Percentiles rank a stretch among this genome's conserved stretches.
Evolutionary conservation across 2,888 invertebrate species (phyloP).

Genomic region (Meliscaeva auricollis): DNA sequence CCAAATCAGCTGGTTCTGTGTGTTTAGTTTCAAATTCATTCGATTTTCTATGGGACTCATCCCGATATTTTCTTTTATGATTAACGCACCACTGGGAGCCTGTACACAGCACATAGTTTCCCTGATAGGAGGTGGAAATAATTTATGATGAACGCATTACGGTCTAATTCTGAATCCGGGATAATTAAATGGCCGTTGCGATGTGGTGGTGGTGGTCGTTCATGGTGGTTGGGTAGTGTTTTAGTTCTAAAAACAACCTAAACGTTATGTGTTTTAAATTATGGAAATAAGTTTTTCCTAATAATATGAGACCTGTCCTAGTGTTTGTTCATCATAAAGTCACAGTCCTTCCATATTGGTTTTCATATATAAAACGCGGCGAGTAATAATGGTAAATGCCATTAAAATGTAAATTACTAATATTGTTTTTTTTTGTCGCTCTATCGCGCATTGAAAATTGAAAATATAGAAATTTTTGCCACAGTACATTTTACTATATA

Average conservation of each 20-base stretch:
- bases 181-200: conserved; percentile 66
- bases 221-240: background rate
- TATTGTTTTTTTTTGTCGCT: conserved; percentile 21
- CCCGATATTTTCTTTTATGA: conserved; percentile 15
- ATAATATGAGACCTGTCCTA: background rate
- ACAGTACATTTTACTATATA: no score
- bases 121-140: background rate
- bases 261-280: conserved; percentile 42
- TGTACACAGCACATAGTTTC: background rate
- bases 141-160: conserved; percentile 67
- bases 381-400: conserved; percentile 7
- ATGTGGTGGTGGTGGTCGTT: background rate
- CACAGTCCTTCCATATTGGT: background rate
- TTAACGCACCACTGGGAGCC: background rate
- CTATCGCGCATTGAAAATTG: background rate
- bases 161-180: conserved; percentile 56
- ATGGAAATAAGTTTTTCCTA: conserved; percentile 25
- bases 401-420: conserved; percentile 69
- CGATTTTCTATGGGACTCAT: conserved; percentile 1
- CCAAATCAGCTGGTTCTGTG: conserved; percentile 3
- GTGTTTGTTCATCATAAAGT: background rate
- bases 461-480: no score
- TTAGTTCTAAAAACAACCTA: conserved; percentile 44
- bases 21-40: conserved; percentile 21
- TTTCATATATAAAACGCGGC: background rate